A percentile compares a stretch with the other conserved stretches of the same genome.
These are phyloP conservation scores for Luperina testacea DNA, from an alignment of 2,888 invertebrate genomes.

Conservation along the genomic window DNA sequence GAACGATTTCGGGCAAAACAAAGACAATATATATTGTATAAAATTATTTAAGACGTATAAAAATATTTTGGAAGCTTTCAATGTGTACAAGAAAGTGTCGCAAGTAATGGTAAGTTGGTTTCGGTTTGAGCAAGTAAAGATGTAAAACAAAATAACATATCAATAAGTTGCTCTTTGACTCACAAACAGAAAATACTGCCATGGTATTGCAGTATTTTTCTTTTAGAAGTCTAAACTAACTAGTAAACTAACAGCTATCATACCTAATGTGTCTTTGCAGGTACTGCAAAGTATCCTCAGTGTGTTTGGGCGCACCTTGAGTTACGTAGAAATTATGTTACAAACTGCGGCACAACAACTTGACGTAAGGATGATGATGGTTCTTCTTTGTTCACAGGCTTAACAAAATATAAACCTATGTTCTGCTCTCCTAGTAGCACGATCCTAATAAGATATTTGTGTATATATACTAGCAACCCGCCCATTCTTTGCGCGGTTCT, in stretches of 20 bases:
- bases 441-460: background rate
- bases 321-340: background rate
- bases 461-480: background rate
- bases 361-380: background rate
- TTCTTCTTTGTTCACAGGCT: background rate
- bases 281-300: conserved; percentile 1
- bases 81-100: conserved; percentile 31
- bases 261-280: background rate
- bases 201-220: background rate
- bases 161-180: too few species aligned
- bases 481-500: background rate
- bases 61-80: conserved; percentile 32
- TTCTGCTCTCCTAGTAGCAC: background rate
- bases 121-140: background rate
- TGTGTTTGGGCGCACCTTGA: conserved; percentile 7
- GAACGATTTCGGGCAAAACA: background rate
- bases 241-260: too few species aligned
- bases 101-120: conserved; percentile 20
- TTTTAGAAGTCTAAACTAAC: background rate
- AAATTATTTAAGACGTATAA: conserved; percentile 33
- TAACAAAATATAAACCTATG: too few species aligned
- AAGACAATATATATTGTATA: background rate
- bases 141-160: background rate
- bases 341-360: background rate
- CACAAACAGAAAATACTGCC: too few species aligned